Base-by-base conservation (phyloP, 2,888 invertebrate species). In the Neoscelio sp. region DNA sequence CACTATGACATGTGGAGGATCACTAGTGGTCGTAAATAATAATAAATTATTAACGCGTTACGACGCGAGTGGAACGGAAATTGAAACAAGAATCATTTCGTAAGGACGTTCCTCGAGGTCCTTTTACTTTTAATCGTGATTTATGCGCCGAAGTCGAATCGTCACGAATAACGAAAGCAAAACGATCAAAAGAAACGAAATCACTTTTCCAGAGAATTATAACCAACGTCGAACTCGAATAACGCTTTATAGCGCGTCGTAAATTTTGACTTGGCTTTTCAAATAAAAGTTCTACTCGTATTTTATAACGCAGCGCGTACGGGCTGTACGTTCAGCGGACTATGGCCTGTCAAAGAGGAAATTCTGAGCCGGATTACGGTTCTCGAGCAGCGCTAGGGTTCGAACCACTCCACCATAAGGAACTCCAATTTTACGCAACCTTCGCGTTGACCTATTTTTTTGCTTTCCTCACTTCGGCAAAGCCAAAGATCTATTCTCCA, bases 271-370 rank as follows among this genome's bases (percentile, higher is more conserved):
- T 40, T 42, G 17, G 26, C 20, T 23, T 28, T 26, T 28, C 26
- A 20, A 64, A 50, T 64, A 50, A 64, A 62, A 50, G 28, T 18
- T 28, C 40, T 40, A 17, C 50, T 50, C 50, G 28, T 64, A 48
- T 50, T 64, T 50, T 64, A 60, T n/a, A 33, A 33, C n/a, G 33
- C 33, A 23, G 6, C 23, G 6, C n/a, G 33, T n/a, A 50, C 40
- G 64, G 38, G 2, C 33, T 33, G 46, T 33, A 48, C 62, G 48
- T 62, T 46, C 48, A 33, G n/a, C 46, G 20, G 20, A 13, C 30
- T 17, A 50, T 64, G 13, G 46, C 15, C 64, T 46, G 64, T 64
- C 64, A 48, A 48, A 38, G 58, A 40, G 28, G 40, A 28, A 58
- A 42, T 15, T 52, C 33, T 18, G 15, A 1, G 8, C n/a, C 6